phyloP scores from a whole-genome alignment of 2,113 vertebrate species.

The Channa argus region DNA sequence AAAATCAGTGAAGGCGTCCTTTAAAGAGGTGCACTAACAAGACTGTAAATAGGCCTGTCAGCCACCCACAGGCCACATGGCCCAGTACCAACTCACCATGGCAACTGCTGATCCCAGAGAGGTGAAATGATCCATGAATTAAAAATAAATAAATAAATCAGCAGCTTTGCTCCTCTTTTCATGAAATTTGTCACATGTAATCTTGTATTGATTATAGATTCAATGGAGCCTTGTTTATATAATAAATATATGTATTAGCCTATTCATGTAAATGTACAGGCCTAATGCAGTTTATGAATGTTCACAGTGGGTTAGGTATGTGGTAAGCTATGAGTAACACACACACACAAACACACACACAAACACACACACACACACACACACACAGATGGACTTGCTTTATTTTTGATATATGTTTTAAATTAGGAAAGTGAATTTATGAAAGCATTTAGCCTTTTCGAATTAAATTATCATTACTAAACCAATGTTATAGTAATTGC shows the following conservation, averaged over 20 bases:
- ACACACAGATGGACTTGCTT: too few species aligned
- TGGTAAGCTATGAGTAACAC: conserved; percentile 6
- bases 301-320: conserved; percentile 20
- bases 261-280: too few species aligned
- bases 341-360: background rate
- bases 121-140: conserved; percentile 42
- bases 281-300: conserved; percentile 6
- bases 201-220: too few species aligned
- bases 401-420: too few species aligned
- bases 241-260: too few species aligned
- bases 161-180: background rate
- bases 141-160: conserved; percentile 9
- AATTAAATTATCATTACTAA: too few species aligned
- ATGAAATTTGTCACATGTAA: too few species aligned
- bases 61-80: conserved; percentile 40
- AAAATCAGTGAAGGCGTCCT: too few species aligned
- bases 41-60: conserved; percentile 37
- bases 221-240: too few species aligned
- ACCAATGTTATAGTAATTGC: too few species aligned
- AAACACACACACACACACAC: too few species aligned
- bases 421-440: background rate
- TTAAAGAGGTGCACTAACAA: conserved; percentile 4
- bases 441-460: too few species aligned
- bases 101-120: conserved; percentile 50
- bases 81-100: conserved; percentile 62